Conservation (phyloP, 2,888 invertebrate species). For the Mylabris sibirica region DNA sequence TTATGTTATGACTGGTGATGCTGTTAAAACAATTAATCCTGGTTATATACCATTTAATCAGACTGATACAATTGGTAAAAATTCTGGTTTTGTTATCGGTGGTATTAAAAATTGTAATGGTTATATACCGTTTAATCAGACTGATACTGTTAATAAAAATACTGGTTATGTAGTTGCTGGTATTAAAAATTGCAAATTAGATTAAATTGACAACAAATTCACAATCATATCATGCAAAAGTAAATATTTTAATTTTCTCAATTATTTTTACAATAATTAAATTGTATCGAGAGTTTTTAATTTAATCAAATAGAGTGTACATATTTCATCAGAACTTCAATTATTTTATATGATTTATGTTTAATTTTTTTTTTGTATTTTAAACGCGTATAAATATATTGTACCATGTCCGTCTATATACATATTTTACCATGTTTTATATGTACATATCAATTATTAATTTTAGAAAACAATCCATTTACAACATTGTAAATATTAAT, state of each 20-base stretch:
- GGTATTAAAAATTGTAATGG: constrained; percentile 43
- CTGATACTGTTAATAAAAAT: constrained; percentile 23
- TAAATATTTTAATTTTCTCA: constrained; percentile 1
- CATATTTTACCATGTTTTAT: constrained; percentile 26
- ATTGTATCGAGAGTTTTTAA: constrained; percentile 16
- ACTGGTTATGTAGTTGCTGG: constrained; percentile 29
- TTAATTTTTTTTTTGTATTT: constrained; percentile 22
- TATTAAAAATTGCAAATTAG: constrained; percentile 31
- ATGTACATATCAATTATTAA: constrained; percentile 29
- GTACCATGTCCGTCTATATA: constrained; percentile 6
- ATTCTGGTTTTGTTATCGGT: constrained; percentile 51
- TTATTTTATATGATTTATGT: constrained; percentile 21
- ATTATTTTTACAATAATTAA: constrained; percentile 9
- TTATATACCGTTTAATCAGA: constrained; percentile 24
- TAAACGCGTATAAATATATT: background rate
- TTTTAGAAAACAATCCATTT: constrained; percentile 17
- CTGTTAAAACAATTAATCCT: constrained; percentile 46
- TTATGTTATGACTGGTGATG: constrained; percentile 46
- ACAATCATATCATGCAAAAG: constrained; percentile 19
- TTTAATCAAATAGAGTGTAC: constrained; percentile 24
- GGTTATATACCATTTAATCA: constrained; percentile 45
- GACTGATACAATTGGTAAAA: constrained; percentile 25
- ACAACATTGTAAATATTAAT: constrained; percentile 26
- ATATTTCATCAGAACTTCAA: background rate
- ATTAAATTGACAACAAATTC: constrained; percentile 18